Percentiles rank a stretch among this genome's conserved stretches.
Evolutionary conservation across 2,888 invertebrate species (phyloP).

Genomic region (Caenorhabditis macrosperma): DNA sequence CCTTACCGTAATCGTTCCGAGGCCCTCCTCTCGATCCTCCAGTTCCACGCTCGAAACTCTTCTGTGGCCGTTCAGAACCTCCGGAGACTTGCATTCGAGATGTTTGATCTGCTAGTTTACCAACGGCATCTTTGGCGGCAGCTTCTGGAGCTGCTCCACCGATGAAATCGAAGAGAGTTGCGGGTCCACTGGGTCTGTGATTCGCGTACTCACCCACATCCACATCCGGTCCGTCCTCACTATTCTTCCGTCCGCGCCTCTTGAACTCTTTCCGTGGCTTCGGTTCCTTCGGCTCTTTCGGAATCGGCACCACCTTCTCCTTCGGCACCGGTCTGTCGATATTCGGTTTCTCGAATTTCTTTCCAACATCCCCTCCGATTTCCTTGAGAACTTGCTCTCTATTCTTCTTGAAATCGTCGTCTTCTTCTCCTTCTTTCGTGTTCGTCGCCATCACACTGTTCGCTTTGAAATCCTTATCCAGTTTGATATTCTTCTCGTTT

Average conservation of each 20-base stretch:
- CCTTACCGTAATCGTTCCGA: not conserved
- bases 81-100: slow-evolving; percentile 14
- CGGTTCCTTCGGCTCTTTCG: slow-evolving; percentile 11
- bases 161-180: slow-evolving; percentile 61
- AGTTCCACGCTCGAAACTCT: slow-evolving; percentile 9
- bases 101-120: not conserved
- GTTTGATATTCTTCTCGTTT: slow-evolving; percentile 4
- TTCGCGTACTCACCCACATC: slow-evolving; percentile 45
- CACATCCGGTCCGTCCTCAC: slow-evolving; percentile 47
- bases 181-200: slow-evolving; percentile 37
- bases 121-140: not conserved
- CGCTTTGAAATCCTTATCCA: slow-evolving; percentile 60
- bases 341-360: slow-evolving; percentile 49
- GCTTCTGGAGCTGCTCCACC: slow-evolving; percentile 9
- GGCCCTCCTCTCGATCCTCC: not conserved
- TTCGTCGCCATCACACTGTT: slow-evolving; percentile 58
- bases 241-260: slow-evolving; percentile 43
- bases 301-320: slow-evolving; percentile 18
- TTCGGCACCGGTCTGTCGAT: slow-evolving; percentile 15
- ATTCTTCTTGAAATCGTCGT: slow-evolving; percentile 52
- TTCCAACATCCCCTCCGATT: slow-evolving; percentile 7
- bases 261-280: slow-evolving; percentile 18
- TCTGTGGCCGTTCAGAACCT: too few species aligned
- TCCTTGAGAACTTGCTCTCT: slow-evolving; percentile 46
- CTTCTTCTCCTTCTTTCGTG: slow-evolving; percentile 26